These are phyloP conservation scores for Lottia scabra DNA, from an alignment of 2,888 invertebrate species.

Conservation along the genomic window DNA sequence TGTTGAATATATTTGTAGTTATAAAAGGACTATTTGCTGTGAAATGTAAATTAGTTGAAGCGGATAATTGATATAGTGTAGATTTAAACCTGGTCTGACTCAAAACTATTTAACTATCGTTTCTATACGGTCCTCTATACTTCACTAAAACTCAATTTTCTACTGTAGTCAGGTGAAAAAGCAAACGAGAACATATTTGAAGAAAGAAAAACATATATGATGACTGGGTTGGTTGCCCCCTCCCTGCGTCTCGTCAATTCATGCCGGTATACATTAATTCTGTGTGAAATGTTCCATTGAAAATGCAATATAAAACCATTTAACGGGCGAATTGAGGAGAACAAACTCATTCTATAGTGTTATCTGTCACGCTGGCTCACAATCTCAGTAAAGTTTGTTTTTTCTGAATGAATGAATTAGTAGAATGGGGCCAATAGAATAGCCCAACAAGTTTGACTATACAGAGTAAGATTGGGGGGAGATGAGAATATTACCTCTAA, in stretches of 20 bases:
- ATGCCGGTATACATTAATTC: slow-evolving; percentile 18
- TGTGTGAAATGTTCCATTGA: slow-evolving; percentile 15
- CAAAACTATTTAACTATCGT: no score
- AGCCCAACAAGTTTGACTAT: not conserved
- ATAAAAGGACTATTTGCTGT: not conserved
- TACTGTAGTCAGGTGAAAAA: not conserved
- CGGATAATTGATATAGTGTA: slow-evolving; percentile 4
- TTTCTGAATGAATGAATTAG: slow-evolving; percentile 2
- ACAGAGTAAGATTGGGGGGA: not conserved
- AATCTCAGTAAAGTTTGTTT: not conserved
- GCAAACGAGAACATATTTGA: slow-evolving; percentile 1
- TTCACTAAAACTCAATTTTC: no score
- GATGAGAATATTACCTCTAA: not conserved
- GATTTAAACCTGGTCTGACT: not conserved
- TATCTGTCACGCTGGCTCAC: slow-evolving; percentile 1
- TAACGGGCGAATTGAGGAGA: slow-evolving; percentile 9
- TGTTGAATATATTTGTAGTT: not conserved
- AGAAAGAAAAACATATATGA: slow-evolving; percentile 7
- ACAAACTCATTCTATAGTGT: slow-evolving; percentile 3
- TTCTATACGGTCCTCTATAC: no score
- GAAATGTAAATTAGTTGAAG: not conserved
- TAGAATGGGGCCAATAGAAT: not conserved
- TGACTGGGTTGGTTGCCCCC: slow-evolving; percentile 5
- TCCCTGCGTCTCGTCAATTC: slow-evolving; percentile 8
- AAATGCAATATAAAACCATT: slow-evolving; percentile 10